A percentile compares a stretch with the other conserved stretches of the same genome.
Conservation (phyloP, 2,113 vertebrate species). For the Glaucomys volans region DNA sequence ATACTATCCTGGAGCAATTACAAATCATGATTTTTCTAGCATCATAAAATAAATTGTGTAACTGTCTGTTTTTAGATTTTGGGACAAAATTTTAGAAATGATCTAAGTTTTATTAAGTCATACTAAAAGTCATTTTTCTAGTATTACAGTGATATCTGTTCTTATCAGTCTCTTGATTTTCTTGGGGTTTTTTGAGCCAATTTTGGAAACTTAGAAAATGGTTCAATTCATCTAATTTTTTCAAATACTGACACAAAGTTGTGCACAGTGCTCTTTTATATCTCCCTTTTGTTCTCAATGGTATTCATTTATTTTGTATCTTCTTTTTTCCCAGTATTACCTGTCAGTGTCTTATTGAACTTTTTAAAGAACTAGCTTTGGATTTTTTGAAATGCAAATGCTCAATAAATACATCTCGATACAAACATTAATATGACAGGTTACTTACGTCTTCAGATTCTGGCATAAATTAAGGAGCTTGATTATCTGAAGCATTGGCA, state of each 20-base stretch:
- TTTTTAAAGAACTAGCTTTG: constrained; percentile 47
- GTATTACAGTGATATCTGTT: neutral
- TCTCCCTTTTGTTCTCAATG: neutral
- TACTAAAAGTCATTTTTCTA: constrained; percentile 4
- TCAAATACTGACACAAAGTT: constrained; percentile 12
- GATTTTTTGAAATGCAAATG: neutral
- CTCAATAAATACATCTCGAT: constrained; percentile 10
- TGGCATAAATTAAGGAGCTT: neutral
- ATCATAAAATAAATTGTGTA: neutral
- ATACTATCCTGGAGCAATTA: neutral
- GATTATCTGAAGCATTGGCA: neutral
- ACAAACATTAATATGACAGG: neutral
- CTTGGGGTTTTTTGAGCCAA: neutral
- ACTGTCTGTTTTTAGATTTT: constrained; percentile 39
- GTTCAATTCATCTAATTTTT: neutral
- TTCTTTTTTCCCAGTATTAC: neutral
- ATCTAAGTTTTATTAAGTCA: neutral
- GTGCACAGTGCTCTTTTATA: neutral
- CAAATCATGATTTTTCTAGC: neutral
- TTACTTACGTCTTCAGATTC: constrained; percentile 12
- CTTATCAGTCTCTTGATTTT: neutral
- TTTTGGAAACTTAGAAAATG: constrained; percentile 35
- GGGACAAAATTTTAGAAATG: neutral
- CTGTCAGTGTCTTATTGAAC: neutral
- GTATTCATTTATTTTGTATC: neutral